Evolutionary conservation across 2,888 invertebrate species (phyloP), one percentile per base, ranked within the genome.

Genomic region (Tanytarsus gracilentus): DNA sequence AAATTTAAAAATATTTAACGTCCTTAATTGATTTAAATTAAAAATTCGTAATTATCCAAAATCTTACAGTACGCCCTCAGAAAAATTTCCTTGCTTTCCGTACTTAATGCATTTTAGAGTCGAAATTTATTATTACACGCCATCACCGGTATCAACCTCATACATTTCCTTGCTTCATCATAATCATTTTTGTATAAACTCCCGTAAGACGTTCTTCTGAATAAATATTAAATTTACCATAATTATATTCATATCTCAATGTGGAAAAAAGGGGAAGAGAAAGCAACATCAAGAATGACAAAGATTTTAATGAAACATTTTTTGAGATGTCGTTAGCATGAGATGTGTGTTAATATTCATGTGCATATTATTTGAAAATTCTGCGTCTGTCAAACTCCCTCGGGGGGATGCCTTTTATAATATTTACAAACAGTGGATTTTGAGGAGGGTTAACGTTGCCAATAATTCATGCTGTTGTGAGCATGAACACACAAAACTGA

Each of bases 81-180:
- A 9, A 33, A 4, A 5, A 33, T 33, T 9, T 33, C 33, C n/a
- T n/a, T n/a, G n/a, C n/a, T n/a, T n/a, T n/a, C n/a, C n/a, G n/a
- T n/a, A n/a, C n/a, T n/a, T 51, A 51, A 51, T 51, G 51, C 51
- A 51, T 51, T 51, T 25, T 51, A 51, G 30, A 30, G 8, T 25
- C n/a, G 23, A 27, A 50, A 50, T 51, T 51, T 51, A 29, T 51
- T 14, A 18, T 30, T 16, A 21, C 29, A 30, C 9, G 30, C n/a
- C n/a, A n/a, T n/a, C n/a, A n/a, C n/a, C n/a, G n/a, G n/a, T n/a
- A n/a, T n/a, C n/a, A n/a, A n/a, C n/a, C n/a, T n/a, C n/a, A n/a
- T n/a, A n/a, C n/a, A n/a, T n/a, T n/a, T n/a, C n/a, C n/a, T n/a
- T n/a, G n/a, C n/a, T n/a, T n/a, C n/a, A n/a, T n/a, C n/a, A n/a